phyloP scores from a whole-genome alignment of 2,888 invertebrate genomes.

The Podabrus alpinus region DNA sequence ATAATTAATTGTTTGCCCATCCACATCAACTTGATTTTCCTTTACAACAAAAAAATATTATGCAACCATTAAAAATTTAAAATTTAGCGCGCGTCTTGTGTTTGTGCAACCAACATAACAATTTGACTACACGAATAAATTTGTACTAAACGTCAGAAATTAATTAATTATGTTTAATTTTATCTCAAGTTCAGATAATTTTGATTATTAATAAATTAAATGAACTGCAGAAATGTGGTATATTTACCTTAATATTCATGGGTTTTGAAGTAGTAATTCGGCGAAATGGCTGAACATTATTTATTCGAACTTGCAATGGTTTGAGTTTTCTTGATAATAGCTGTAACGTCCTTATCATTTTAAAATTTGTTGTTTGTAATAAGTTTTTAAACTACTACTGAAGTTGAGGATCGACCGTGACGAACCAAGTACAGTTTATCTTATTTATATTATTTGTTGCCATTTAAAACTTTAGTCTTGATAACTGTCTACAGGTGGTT shows the following conservation, averaged over 20 bases:
- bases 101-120: no score
- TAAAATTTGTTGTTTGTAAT: no score
- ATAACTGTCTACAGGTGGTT: background rate
- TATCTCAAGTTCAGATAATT: no score
- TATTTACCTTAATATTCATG: background rate
- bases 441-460: no score
- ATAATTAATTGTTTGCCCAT: constrained; percentile 65
- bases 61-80: background rate
- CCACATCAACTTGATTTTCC: constrained; percentile 69
- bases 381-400: background rate
- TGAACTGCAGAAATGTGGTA: background rate
- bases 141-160: no score
- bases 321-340: background rate
- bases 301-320: no score
- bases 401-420: background rate
- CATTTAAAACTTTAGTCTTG: background rate
- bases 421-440: no score
- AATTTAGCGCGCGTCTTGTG: background rate
- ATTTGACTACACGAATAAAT: background rate
- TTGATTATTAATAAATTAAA: no score
- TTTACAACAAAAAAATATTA: constrained; percentile 42
- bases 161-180: no score
- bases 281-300: background rate
- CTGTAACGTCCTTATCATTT: background rate
- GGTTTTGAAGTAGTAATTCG: background rate